These are phyloP conservation scores for Siphamia tubifer DNA, from an alignment of 2,113 vertebrate genomes.

Conservation along the genomic window DNA sequence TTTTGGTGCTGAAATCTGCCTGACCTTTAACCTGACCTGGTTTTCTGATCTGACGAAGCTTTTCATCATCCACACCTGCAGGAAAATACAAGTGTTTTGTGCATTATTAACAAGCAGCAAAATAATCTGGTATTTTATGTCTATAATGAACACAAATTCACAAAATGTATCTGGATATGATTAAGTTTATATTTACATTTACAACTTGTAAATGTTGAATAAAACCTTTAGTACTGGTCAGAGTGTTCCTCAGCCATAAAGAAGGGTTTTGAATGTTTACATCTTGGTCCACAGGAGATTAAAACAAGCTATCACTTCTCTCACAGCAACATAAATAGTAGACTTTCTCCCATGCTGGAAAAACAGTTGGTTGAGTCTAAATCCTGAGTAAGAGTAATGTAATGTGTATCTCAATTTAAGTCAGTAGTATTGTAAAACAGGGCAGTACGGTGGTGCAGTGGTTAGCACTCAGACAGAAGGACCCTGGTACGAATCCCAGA, in stretches of 20 bases:
- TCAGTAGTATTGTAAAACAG: too few species aligned
- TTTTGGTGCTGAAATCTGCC: slow-evolving; percentile 81
- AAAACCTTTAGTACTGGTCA: too few species aligned
- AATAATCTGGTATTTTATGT: too few species aligned
- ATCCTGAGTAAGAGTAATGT: slow-evolving; percentile 28
- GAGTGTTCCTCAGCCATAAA: background rate
- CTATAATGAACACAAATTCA: background rate
- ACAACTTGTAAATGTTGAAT: too few species aligned
- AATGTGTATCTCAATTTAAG: slow-evolving; percentile 49
- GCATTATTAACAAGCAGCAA: too few species aligned
- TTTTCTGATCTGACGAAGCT: slow-evolving; percentile 68
- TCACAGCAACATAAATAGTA: slow-evolving; percentile 34
- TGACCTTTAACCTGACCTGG: slow-evolving; percentile 73
- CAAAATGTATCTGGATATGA: too few species aligned
- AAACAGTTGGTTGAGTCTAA: slow-evolving; percentile 41
- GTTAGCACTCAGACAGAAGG: too few species aligned
- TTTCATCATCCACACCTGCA: slow-evolving; percentile 79
- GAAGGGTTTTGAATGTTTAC: background rate
- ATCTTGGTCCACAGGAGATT: background rate
- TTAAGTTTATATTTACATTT: too few species aligned
- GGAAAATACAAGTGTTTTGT: too few species aligned
- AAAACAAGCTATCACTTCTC: slow-evolving; percentile 53
- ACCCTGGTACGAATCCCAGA: too few species aligned
- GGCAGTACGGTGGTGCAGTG: too few species aligned
- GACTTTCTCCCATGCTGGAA: slow-evolving; percentile 11